Evolutionary conservation across 2,888 invertebrate genomes (phyloP).

Genomic region (Tetranychus piercei): DNA sequence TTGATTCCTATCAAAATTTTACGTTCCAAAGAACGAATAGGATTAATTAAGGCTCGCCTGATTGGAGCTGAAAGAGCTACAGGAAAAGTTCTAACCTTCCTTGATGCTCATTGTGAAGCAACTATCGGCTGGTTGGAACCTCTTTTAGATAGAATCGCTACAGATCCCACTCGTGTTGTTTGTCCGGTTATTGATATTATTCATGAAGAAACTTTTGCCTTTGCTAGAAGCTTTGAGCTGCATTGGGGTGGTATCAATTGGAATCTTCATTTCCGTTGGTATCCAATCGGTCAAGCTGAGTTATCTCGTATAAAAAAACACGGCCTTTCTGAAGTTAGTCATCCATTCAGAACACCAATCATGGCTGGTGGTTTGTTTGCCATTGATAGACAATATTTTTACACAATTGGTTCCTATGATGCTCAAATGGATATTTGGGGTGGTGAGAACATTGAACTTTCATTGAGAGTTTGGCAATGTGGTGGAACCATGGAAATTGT

Average conservation of each 20-base stretch:
- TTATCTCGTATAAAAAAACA: conserved; percentile 31
- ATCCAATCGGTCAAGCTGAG: conserved; percentile 25
- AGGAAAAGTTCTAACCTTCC: conserved; percentile 59
- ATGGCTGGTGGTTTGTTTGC: conserved; percentile 92
- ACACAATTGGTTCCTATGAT: conserved; percentile 56
- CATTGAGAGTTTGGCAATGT: conserved; percentile 89
- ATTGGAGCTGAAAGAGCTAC: conserved; percentile 51
- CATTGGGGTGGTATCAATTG: conserved; percentile 98
- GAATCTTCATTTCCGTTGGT: conserved; percentile 65
- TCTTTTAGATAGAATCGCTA: conserved; percentile 45
- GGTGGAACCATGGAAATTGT: conserved; percentile 75
- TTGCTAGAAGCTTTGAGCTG: conserved; percentile 78
- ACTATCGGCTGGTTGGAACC: conserved; percentile 62
- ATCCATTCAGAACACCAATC: conserved; percentile 47
- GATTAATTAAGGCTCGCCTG: conserved; percentile 61
- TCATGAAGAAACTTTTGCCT: conserved; percentile 85
- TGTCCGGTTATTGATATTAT: conserved; percentile 83
- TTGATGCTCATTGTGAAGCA: conserved; percentile 87
- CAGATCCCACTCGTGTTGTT: conserved; percentile 46
- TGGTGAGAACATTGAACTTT: conserved; percentile 90
- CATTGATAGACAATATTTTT: conserved; percentile 64
- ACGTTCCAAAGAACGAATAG: conserved; percentile 40
- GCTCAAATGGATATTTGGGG: conserved; percentile 73
- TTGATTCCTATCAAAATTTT: background rate
- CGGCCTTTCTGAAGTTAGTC: conserved; percentile 19